Conservation (phyloP, 1,140 invertebrate species). For the Mya arenaria region DNA sequence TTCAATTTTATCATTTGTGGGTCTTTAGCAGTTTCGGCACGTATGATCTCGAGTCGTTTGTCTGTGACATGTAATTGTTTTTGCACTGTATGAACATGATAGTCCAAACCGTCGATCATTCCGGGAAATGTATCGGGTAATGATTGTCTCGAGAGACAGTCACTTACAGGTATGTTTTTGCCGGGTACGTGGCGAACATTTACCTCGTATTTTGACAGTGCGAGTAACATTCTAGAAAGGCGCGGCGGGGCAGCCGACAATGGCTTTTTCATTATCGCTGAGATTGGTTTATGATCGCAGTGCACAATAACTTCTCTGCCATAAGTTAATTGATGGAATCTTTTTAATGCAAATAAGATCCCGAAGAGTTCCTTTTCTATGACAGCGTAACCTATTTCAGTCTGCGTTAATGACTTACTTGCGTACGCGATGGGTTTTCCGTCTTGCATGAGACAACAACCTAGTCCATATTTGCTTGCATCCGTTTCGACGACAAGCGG, state of each 20-base stretch:
- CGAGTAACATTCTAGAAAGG: conserved; percentile 59
- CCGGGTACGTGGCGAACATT: conserved; percentile 51
- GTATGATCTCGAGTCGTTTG: background rate
- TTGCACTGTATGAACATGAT: too few relatives aligned
- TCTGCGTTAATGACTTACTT: conserved; percentile 72
- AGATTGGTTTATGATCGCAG: conserved; percentile 62
- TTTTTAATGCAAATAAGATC: conserved; percentile 75
- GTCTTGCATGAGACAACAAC: background rate
- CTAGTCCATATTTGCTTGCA: background rate
- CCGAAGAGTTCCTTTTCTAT: conserved; percentile 83
- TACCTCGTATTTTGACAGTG: conserved; percentile 66
- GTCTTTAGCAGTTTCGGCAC: background rate
- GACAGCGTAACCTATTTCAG: conserved; percentile 81
- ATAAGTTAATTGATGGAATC: conserved; percentile 79
- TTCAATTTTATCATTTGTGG: conserved; percentile 12
- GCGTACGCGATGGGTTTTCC: background rate
- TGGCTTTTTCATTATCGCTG: conserved; percentile 35
- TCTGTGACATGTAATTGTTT: conserved; percentile 30
- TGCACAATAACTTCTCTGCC: conserved; percentile 30
- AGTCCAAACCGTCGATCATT: too few relatives aligned
- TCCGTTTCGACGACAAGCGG: background rate
- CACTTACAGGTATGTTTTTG: conserved; percentile 44
- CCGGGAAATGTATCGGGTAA: conserved; percentile 1
- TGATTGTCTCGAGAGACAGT: background rate
- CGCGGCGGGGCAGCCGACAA: conserved; percentile 41